phyloP scores from a whole-genome alignment of 2,888 invertebrate genomes.

The Fragum whitleyi region DNA sequence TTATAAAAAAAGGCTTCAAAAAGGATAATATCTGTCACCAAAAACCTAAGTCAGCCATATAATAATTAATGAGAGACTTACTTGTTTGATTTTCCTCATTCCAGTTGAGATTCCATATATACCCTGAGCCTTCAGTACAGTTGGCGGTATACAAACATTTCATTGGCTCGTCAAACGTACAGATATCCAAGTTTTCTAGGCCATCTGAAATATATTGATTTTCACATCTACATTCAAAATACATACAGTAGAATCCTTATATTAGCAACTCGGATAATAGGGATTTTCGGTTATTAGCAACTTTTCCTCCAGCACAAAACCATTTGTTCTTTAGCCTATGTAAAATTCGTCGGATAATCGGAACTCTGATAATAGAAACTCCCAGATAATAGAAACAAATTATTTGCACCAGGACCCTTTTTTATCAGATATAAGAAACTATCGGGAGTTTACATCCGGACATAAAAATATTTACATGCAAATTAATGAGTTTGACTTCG shows the following conservation, averaged over 20 bases:
- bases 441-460: neutral
- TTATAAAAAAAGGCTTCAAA: neutral
- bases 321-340: too few relatives aligned
- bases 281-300: too few relatives aligned
- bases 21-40: neutral
- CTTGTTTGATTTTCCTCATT: neutral
- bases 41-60: neutral
- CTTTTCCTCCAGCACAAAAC: too few relatives aligned
- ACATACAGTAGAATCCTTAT: too few relatives aligned
- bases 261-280: too few relatives aligned
- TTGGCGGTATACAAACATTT: conserved; percentile 5
- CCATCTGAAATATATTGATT: neutral
- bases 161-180: conserved; percentile 9
- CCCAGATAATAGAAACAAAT: too few relatives aligned
- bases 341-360: too few relatives aligned
- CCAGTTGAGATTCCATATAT: neutral
- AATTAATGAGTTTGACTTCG: too few relatives aligned
- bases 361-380: too few relatives aligned
- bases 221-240: neutral
- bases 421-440: too few relatives aligned
- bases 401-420: too few relatives aligned
- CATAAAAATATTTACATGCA: too few relatives aligned
- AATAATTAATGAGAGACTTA: neutral
- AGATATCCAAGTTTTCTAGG: neutral
- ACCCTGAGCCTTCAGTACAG: neutral